phyloP scores from a whole-genome alignment of 2,797 vertebrate species.

The Pangasius macronema region DNA sequence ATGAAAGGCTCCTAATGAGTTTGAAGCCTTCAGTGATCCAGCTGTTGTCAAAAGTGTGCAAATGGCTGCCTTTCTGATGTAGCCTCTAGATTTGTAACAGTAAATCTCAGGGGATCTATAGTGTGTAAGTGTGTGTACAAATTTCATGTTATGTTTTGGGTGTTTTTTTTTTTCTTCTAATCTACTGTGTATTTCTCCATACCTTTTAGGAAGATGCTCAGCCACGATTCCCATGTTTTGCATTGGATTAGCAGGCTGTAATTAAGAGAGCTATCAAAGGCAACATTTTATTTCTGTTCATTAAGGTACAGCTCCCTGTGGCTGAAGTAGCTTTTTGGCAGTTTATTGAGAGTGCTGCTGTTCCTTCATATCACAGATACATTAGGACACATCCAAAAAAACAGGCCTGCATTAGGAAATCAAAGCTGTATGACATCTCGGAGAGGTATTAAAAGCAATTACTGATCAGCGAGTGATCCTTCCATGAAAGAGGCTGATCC shows the following conservation, averaged over 20 bases:
- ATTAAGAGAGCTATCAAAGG: not conserved
- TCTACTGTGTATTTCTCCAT: no score
- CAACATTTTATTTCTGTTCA: not conserved
- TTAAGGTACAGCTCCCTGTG: not conserved
- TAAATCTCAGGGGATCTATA: not conserved
- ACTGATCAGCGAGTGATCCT: not conserved
- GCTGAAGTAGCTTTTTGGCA: not conserved
- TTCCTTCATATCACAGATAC: not conserved
- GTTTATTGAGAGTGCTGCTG: not conserved
- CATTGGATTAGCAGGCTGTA: conserved; percentile 3
- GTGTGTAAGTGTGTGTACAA: not conserved
- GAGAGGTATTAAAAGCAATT: conserved; percentile 19
- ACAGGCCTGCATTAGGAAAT: conserved; percentile 4
- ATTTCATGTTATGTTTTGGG: not conserved
- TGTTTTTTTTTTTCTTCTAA: not conserved
- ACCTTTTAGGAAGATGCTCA: not conserved
- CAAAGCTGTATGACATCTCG: not conserved
- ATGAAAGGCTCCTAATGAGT: conserved; percentile 45
- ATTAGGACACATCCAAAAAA: not conserved
- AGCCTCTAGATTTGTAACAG: conserved; percentile 8
- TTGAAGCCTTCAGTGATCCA: conserved; percentile 43
- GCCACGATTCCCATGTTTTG: not conserved
- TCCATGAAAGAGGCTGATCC: not conserved
- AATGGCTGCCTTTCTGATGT: conserved; percentile 38
- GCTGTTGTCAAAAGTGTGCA: conserved; percentile 36